Conservation (phyloP, 1,140 invertebrate genomes). For the Drosophila jambulina region DNA sequence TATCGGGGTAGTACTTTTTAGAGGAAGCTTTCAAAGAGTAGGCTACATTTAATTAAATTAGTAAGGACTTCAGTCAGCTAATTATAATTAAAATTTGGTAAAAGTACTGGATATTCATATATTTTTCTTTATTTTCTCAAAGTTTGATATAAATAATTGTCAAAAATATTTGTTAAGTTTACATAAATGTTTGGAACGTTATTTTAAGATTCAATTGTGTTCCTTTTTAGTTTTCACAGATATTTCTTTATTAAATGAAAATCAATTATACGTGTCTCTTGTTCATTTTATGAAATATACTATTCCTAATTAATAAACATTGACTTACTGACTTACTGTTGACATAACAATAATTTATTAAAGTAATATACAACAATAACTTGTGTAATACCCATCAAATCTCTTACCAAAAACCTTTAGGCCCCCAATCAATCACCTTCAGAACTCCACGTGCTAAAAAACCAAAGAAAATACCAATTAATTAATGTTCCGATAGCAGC, state of each 20-base stretch:
- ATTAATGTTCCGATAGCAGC: conserved; percentile 38
- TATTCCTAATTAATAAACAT: neutral
- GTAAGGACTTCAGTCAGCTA: neutral
- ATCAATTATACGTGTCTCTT: neutral
- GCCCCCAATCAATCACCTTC: conserved; percentile 27
- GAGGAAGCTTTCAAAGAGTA: neutral
- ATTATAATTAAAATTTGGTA: neutral
- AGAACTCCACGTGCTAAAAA: conserved; percentile 8
- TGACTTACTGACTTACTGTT: neutral
- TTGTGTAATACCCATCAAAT: conserved; percentile 8
- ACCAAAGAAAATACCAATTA: conserved; percentile 16
- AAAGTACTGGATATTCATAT: neutral
- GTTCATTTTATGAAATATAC: neutral
- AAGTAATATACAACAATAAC: conserved; percentile 10
- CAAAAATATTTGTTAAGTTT: too few species aligned
- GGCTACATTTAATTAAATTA: neutral
- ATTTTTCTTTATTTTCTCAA: too few species aligned
- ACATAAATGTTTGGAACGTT: too few species aligned
- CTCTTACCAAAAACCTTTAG: conserved; percentile 11
- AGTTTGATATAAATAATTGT: too few species aligned
- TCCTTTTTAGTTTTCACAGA: too few species aligned
- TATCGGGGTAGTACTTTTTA: neutral
- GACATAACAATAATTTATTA: conserved; percentile 2
- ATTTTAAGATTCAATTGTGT: too few species aligned
- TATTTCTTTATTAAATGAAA: too few species aligned